Conservation (phyloP, 1,140 invertebrate genomes). For the Zeugodacus cucurbitae region DNA sequence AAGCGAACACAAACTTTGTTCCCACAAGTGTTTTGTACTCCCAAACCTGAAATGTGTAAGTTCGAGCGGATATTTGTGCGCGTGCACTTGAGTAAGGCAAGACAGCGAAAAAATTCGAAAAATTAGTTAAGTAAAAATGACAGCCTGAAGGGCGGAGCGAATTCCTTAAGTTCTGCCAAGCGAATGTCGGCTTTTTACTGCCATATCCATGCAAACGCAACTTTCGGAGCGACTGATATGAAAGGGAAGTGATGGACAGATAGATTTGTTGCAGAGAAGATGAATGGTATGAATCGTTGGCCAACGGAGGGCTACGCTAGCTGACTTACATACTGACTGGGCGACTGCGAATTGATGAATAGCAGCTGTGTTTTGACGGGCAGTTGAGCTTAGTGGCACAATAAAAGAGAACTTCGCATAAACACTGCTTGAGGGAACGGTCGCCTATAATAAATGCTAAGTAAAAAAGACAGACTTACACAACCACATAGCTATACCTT, state of each 20-base stretch:
- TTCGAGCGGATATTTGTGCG: not conserved
- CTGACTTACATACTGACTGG: not conserved
- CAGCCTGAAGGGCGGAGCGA: not conserved
- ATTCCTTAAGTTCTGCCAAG: not conserved
- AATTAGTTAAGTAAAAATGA: constrained; percentile 13
- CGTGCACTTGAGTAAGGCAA: not conserved
- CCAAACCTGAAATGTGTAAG: not conserved
- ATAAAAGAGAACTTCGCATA: not conserved
- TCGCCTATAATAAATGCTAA: not conserved
- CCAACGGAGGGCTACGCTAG: not conserved
- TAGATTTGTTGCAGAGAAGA: not conserved
- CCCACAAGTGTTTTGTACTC: not conserved
- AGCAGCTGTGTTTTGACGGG: constrained; percentile 22
- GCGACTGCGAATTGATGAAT: not conserved
- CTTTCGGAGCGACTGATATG: not conserved
- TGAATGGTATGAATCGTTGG: not conserved
- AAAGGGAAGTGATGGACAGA: not conserved
- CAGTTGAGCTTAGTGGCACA: constrained; percentile 8
- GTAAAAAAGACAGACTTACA: not conserved
- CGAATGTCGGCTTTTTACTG: not conserved
- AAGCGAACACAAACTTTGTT: not conserved
- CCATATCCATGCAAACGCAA: not conserved
- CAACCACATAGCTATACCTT: not conserved
- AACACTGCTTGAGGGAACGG: not conserved
- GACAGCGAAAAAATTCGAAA: not conserved